phyloP scores from a whole-genome alignment of 1,140 invertebrate genomes.

The Bombus huntii region DNA sequence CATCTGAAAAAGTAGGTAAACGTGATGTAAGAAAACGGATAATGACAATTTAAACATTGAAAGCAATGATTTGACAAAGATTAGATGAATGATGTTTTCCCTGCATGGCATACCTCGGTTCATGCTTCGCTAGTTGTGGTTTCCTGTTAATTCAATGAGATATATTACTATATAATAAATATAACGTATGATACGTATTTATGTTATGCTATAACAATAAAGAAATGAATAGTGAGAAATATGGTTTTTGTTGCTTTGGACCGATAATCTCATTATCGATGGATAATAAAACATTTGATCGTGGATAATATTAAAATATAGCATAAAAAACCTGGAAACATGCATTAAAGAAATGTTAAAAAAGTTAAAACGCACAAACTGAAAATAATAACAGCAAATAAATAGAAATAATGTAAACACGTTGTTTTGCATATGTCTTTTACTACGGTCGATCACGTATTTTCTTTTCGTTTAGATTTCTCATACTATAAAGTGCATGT shows the following conservation, averaged over 20 bases:
- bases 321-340: constrained; percentile 80
- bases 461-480: not conserved
- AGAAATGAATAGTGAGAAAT: constrained; percentile 59
- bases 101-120: constrained; percentile 81
- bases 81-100: constrained; percentile 82
- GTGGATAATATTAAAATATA: constrained; percentile 65
- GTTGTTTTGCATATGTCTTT: not conserved
- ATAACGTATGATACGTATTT: constrained; percentile 73
- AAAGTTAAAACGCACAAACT: constrained; percentile 70
- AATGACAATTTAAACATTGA: constrained; percentile 75
- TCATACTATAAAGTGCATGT: constrained; percentile 44
- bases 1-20: constrained; percentile 77
- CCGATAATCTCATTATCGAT: constrained; percentile 27
- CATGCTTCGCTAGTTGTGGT: constrained; percentile 81
- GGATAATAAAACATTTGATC: constrained; percentile 65
- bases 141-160: constrained; percentile 82
- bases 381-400: constrained; percentile 68
- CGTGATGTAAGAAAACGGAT: constrained; percentile 52
- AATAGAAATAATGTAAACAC: constrained; percentile 45
- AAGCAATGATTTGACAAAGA: constrained; percentile 82
- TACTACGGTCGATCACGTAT: constrained; percentile 51
- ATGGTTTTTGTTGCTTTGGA: constrained; percentile 14
- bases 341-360: constrained; percentile 78
- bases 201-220: constrained; percentile 75
- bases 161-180: constrained; percentile 75